phyloP scores from a whole-genome alignment of 2,113 vertebrate genomes.

The Callipepla squamata region DNA sequence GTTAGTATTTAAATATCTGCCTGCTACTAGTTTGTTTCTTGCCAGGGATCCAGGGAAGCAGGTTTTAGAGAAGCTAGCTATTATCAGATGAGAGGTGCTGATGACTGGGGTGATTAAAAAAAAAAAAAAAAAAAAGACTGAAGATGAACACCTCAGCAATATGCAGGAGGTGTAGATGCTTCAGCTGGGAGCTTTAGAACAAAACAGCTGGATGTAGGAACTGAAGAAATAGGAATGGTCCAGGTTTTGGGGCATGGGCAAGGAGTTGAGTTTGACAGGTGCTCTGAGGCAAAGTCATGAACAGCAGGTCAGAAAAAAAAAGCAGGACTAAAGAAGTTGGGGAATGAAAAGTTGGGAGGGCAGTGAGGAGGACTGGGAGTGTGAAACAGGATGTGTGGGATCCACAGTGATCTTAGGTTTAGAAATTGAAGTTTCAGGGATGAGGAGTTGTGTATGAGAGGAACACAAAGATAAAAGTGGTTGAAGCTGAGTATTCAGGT shows the following conservation, averaged over 20 bases:
- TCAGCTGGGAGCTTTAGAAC: not conserved
- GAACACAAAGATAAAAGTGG: not conserved
- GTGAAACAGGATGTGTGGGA: not conserved
- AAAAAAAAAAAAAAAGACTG: not conserved
- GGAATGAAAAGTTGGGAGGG: not conserved
- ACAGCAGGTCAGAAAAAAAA: not conserved
- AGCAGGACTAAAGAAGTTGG: not conserved
- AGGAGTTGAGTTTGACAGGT: not conserved
- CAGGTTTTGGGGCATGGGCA: not conserved
- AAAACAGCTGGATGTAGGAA: not conserved
- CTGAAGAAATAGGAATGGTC: not conserved
- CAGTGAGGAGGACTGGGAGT: not conserved
- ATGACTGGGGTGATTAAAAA: not conserved
- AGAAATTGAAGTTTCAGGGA: not conserved
- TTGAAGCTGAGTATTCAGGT: not conserved
- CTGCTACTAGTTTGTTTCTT: not conserved
- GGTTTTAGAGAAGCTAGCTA: not conserved
- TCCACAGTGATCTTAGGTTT: not conserved
- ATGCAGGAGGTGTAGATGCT: not conserved
- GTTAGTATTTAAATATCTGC: not conserved
- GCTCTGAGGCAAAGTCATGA: not conserved
- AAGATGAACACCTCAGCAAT: not conserved
- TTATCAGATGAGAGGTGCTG: not conserved
- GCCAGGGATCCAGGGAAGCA: not conserved
- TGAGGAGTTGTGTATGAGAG: not conserved